A percentile compares a stretch with the other conserved stretches of the same genome.
Conservation (phyloP, 53 echinoderm and acorn worm genomes). For the Holothuria leucospilota region DNA sequence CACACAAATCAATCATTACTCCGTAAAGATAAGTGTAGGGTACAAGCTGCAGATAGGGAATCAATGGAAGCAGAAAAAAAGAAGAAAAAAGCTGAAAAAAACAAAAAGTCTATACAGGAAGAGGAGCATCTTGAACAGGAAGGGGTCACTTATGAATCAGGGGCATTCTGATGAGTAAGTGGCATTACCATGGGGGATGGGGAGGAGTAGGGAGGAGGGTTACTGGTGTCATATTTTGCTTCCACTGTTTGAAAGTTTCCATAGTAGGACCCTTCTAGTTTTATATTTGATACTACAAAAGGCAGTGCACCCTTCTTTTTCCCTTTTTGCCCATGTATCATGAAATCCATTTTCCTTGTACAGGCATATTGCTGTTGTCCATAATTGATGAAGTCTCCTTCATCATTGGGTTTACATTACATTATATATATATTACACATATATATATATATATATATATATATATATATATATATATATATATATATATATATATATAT, state of each 20-base stretch:
- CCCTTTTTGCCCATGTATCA: too few species aligned
- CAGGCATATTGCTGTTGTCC: too few species aligned
- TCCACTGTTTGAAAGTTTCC: background rate
- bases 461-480: too few species aligned
- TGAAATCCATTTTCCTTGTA: too few species aligned
- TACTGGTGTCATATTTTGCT: background rate
- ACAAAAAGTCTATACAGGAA: background rate
- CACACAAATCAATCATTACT: background rate
- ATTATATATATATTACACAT: too few species aligned
- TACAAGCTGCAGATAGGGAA: constrained; percentile 2
- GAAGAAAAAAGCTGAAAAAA: constrained; percentile 36
- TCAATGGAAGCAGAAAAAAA: constrained; percentile 47
- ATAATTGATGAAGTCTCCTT: too few species aligned
- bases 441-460: too few species aligned
- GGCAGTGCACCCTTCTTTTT: too few species aligned
- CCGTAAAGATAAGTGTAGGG: constrained; percentile 17
- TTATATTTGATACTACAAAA: constrained; percentile 1
- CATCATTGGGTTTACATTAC: too few species aligned
- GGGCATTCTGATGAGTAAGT: constrained; percentile 12
- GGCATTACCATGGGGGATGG: background rate
- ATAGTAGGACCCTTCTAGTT: background rate
- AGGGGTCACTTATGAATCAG: constrained; percentile 21
- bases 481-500: too few species aligned
- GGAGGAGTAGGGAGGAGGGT: background rate
- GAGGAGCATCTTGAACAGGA: background rate